phyloP scores from a whole-genome alignment of 53 echinoderm and acorn worm species.

The Actinopyga echinites region DNA sequence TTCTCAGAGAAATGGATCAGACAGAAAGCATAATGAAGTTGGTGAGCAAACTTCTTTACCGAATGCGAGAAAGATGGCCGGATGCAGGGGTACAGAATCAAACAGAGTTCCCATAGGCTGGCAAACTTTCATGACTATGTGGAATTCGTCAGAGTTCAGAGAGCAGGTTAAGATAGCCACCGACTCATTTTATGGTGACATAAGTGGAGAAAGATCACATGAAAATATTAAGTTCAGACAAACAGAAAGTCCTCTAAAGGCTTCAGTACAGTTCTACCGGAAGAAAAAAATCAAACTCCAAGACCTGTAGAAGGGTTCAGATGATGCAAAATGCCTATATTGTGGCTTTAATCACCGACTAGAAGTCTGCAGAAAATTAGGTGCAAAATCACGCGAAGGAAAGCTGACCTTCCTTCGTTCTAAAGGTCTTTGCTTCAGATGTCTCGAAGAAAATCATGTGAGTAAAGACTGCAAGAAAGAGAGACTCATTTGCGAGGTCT shows the following conservation, averaged over 20 bases:
- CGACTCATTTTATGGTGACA: conserved; percentile 14
- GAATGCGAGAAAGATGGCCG: conserved; percentile 54
- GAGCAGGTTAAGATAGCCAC: conserved; percentile 36
- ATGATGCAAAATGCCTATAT: conserved; percentile 20
- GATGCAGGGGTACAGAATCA: not conserved
- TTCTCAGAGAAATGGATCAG: conserved; percentile 27
- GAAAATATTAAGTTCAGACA: not conserved
- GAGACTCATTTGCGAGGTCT: conserved; percentile 45
- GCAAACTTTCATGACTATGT: conserved; percentile 28
- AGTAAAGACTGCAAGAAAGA: conserved; percentile 51
- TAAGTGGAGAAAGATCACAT: not conserved
- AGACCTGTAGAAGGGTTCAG: not conserved
- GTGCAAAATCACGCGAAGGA: conserved; percentile 39
- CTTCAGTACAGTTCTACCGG: not conserved
- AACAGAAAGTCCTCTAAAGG: not conserved
- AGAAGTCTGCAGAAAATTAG: conserved; percentile 43
- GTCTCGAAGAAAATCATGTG: conserved; percentile 57
- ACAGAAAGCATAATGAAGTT: conserved; percentile 59
- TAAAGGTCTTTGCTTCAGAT: conserved; percentile 62
- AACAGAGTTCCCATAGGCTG: not conserved
- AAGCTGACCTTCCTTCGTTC: conserved; percentile 47
- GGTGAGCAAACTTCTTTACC: conserved; percentile 57
- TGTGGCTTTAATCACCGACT: conserved; percentile 35
- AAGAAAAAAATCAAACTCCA: not conserved
- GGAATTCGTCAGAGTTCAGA: conserved; percentile 38